Base-by-base conservation (phyloP, 2,797 vertebrate species). In the Tapera naevia region DNA sequence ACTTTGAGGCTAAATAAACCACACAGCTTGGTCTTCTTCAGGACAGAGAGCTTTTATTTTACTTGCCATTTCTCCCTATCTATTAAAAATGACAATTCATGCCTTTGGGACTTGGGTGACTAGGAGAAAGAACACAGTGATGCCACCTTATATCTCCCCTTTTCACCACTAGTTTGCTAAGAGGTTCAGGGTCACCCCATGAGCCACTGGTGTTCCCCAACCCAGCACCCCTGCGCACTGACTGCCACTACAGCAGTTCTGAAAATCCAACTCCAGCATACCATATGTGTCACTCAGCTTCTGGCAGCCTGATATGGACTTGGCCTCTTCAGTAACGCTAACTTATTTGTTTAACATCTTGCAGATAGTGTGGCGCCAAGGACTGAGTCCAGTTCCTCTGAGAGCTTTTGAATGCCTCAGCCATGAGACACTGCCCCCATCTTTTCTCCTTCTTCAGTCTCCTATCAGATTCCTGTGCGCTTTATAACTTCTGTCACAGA, bases 331-430 rank as follows among this genome's bases (percentile, higher is more conserved):
- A 76, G 74, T 80, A 89, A 85, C 88, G 39, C 19, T 14, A 60
- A 73, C 7, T 70, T 80, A 66, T 16, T 95, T 92, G 45, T 85
- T 85, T 37, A 78, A 60, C 30, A 46, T 53, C 53, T 89, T 48
- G 41, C 67, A 91, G 81, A 82, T 73, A 78, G 21, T 11, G 81
- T 80, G 94, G 84, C 62, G 78, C 91, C 92, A 86, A 60, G 25
- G 87, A 67, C 13, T 1, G 17, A 67, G 72, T 71, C 64, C 53
- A 64, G 75, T 28, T 92, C 25, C 43, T 75, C 88, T 39, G 33
- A 87, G 67, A 82, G 80, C 83, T 92, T 80, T 95, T 70, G 74
- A 85, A 89, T 83, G 37, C 30, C 41, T 83, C 79, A 78, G 2
- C 53, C 74, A 73, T 82, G 57, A 95, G 75, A 86, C n/a, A 7